Evolutionary conservation across 2,113 vertebrate species (phyloP), one percentile per base, ranked within the genome.

Genomic region (Tragulus kanchil): DNA sequence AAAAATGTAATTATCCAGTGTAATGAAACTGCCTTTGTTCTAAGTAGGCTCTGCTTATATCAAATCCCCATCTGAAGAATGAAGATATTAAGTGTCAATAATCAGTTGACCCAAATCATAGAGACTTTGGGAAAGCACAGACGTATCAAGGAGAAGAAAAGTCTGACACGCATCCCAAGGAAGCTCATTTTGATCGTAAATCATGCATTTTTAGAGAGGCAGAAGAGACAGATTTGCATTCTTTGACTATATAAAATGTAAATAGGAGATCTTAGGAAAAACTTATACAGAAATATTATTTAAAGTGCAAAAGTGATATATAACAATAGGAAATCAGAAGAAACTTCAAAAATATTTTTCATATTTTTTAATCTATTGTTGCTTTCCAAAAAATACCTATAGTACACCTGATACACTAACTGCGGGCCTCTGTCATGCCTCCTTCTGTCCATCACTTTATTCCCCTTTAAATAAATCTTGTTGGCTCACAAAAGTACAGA

Each of bases 1-100:
- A 97, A 98, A 99, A 99, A 96, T 98, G 94, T 98, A 99, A 99
- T 99, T 98, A 99, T 98, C 97, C 96, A 97, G 97, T 97, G 96
- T 98, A 98, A 98, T 98, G 98, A 98, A 98, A 98, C 97, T 98
- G 97, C 94, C 98, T 98, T 98, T 98, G 97, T 98, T 99, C 98
- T 98, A 98, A 97, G 92, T 97, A 98, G 98, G 94, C 96, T 98
- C 95, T 97, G 89, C 98, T 98, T 98, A 96, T 98, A 98, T 96
- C 89, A 96, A 91, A 95, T 97, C 85, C 95, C 90, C 71, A 42
- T 93, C 96, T 95, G 97, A 98, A 91, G 82, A 98, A 97, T 42
- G 2, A 77, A 96, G 98, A 97, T 97, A 98, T 94, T 98, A 97
- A 82, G 92, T 98, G 98, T 98, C 98, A 98, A 97, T 99, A 99